A percentile compares a stretch with the other conserved stretches of the same genome.
Conservation (phyloP, 2,797 vertebrate genomes). For the Octomys mimax region DNA sequence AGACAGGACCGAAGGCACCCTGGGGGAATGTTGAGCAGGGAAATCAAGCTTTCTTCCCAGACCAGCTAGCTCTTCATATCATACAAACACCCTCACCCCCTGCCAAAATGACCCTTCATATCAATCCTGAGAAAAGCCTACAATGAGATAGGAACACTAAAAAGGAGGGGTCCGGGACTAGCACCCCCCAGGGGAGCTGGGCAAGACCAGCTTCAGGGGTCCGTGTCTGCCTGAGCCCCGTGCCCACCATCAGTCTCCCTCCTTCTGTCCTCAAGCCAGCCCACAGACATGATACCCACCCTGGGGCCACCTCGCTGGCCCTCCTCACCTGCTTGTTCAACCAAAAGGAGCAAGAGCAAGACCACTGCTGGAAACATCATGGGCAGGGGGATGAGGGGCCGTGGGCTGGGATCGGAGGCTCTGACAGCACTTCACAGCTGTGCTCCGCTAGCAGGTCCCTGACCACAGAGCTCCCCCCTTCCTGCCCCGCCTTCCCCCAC, state of each 20-base stretch:
- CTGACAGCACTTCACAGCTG: conserved; percentile 57
- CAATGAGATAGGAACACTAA: background rate
- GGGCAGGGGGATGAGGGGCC: background rate
- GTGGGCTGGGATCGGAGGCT: background rate
- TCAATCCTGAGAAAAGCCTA: background rate
- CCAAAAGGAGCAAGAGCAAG: conserved; percentile 74
- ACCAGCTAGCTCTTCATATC: background rate
- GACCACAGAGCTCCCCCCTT: conserved; percentile 82
- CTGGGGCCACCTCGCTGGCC: background rate
- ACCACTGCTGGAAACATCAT: conserved; percentile 69
- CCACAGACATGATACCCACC: background rate
- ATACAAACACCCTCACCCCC: background rate
- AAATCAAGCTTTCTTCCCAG: background rate
- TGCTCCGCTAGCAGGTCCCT: conserved; percentile 64
- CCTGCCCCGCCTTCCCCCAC: conserved; percentile 80
- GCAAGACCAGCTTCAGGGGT: background rate
- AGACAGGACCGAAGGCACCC: background rate
- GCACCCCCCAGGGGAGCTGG: background rate
- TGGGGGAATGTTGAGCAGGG: background rate
- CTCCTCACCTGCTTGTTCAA: conserved; percentile 78
- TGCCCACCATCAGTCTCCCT: background rate
- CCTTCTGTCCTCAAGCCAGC: background rate
- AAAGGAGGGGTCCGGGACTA: background rate
- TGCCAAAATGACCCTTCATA: background rate
- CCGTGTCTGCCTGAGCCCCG: background rate